Percentiles rank a stretch among this genome's conserved stretches.
These are phyloP conservation scores for Muntiacus muntjak DNA, from an alignment of 2,113 vertebrate species.

Conservation along the genomic window DNA sequence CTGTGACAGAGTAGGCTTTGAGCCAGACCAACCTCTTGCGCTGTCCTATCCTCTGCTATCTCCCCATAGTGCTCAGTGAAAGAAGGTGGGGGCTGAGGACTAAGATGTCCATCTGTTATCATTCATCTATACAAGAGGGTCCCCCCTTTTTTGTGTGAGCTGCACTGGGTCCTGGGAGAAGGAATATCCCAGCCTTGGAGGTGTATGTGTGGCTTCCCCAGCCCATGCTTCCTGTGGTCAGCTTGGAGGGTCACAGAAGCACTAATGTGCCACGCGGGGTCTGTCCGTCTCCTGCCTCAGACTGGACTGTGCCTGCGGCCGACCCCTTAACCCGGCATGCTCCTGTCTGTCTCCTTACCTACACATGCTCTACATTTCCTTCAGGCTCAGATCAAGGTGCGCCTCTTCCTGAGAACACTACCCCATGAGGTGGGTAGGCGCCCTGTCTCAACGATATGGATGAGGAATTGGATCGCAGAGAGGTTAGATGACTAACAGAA, in stretches of 20 bases:
- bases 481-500: not conserved
- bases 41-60: not conserved
- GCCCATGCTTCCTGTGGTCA: not conserved
- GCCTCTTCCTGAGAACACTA: not conserved
- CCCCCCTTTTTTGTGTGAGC: not conserved
- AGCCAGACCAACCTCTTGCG: not conserved
- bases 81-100: not conserved
- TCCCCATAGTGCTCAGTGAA: not conserved
- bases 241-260: not conserved
- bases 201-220: fast-evolving
- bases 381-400: not conserved
- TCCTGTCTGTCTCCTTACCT: not conserved
- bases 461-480: not conserved
- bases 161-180: not conserved
- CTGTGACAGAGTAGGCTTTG: not conserved
- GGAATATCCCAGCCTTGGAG: not conserved
- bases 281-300: not conserved
- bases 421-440: not conserved
- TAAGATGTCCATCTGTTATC: not conserved
- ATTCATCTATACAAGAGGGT: not conserved
- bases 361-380: not conserved
- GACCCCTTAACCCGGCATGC: not conserved
- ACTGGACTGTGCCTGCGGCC: not conserved
- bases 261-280: not conserved
- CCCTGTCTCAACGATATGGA: not conserved